Evolutionary conservation across 1,140 invertebrate genomes (phyloP), one percentile per base, ranked within the genome.

Genomic region (Rhysida immarginata): DNA sequence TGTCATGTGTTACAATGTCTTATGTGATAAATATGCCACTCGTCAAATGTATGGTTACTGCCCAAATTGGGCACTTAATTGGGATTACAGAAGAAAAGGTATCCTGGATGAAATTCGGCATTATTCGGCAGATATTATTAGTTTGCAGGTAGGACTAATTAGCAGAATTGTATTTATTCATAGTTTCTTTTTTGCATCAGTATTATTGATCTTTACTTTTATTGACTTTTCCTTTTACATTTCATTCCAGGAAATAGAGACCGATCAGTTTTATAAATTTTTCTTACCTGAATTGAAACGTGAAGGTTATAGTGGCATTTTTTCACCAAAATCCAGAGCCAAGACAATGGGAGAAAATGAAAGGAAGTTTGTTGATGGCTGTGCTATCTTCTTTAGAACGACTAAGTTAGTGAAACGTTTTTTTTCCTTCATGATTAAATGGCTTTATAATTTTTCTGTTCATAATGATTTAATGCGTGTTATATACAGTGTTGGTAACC

Each of bases 1-100:
- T 52, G 92, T 98, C 58, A 96, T 99, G 87, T 98, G 94, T 74
- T 99, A 99, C 78, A 99, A 99, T 74, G 92, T 99, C 53, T 77
- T 99, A 54, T 97, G 96, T 74, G 94, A 97, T 74, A 97, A 98
- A 73, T 98, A 97, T 66, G 95, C 95, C 24, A 98, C 95, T 18
- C 72, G 93, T 62, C 89, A 93, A 69, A 92, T 95, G 83, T 97
- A 98, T 73, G 92, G 89, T 58, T 96, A 96, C 71, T 97, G 93
- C 73, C 93, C 93, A 1, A 84, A 85, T 59, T 96, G 93, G 92
- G 95, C 95, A 23, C 76, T 99, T 14, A 85, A 87, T 67, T 99
- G 96, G 96, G 91, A 96, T 60, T 98, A 98, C 75, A 78, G 96
- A 46, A 94, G 96, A 75, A 96, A 96, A 70, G 83, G 87, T n/a